phyloP scores from a whole-genome alignment of 2,113 vertebrate genomes.

The Salvelinus sp. region DNA sequence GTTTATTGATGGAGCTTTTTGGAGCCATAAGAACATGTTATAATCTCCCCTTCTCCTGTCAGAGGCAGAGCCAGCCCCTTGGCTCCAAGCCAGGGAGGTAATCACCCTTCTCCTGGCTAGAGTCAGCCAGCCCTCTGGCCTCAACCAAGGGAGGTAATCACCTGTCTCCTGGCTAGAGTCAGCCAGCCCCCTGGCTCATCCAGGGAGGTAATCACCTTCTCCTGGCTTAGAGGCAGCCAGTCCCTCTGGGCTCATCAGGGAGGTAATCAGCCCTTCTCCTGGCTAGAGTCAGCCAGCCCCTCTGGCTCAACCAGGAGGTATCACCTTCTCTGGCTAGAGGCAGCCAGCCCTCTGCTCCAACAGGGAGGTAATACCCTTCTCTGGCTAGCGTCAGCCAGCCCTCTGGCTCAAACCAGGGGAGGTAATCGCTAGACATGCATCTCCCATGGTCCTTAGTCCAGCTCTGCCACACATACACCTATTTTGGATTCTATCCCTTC shows the following conservation, averaged over 20 bases:
- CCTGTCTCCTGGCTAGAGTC: too few relatives aligned
- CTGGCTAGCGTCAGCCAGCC: not conserved
- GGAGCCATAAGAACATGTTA: constrained; percentile 78
- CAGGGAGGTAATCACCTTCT: constrained; percentile 27
- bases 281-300: too few relatives aligned
- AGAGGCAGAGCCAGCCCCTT: constrained; percentile 16
- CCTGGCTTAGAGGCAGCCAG: not conserved
- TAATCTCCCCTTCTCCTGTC: constrained; percentile 52
- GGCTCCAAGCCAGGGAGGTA: not conserved
- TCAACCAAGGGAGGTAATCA: too few relatives aligned
- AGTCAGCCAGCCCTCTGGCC: too few relatives aligned
- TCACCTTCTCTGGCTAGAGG: too few relatives aligned
- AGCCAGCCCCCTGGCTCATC: constrained; percentile 15
- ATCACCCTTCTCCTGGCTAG: too few relatives aligned
- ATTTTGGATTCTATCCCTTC: not conserved
- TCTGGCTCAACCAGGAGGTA: too few relatives aligned
- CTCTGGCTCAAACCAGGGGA: constrained; percentile 28
- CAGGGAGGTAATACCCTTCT: constrained; percentile 24
- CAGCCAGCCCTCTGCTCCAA: constrained; percentile 24
- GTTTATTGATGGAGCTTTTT: constrained; percentile 84
- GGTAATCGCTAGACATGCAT: too few relatives aligned
- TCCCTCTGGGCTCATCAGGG: constrained; percentile 37
- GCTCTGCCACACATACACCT: constrained; percentile 32
- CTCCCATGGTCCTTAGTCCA: constrained; percentile 29
- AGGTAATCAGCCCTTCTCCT: too few relatives aligned